Evolutionary conservation across 2,797 vertebrate species (phyloP).

Genomic region (Morelia viridis): DNA sequence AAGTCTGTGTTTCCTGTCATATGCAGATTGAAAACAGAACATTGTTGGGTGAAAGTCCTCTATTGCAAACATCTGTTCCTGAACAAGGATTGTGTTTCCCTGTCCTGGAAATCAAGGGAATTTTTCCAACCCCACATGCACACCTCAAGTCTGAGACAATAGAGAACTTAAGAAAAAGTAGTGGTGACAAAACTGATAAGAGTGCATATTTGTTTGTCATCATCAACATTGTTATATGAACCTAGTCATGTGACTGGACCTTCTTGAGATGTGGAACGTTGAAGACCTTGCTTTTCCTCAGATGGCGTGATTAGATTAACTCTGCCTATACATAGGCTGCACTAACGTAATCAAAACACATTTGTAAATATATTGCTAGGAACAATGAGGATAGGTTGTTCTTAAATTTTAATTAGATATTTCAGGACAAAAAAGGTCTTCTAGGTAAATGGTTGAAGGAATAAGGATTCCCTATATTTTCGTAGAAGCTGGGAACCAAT

Average conservation of each 20-base stretch:
- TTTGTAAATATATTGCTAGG: not conserved
- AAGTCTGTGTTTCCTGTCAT: slow-evolving; percentile 75
- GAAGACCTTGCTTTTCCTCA: not conserved
- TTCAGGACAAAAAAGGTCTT: not conserved
- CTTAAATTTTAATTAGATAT: not conserved
- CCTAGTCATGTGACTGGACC: not conserved
- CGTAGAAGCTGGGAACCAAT: not conserved
- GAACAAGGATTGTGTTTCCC: slow-evolving; percentile 75
- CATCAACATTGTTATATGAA: not conserved
- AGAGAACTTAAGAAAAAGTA: slow-evolving; percentile 66
- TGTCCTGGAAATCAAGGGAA: slow-evolving; percentile 76
- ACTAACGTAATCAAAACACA: not conserved
- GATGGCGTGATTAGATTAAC: not conserved
- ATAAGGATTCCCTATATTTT: not conserved
- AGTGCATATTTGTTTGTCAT: not conserved
- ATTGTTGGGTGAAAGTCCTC: slow-evolving; percentile 71
- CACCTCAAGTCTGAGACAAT: slow-evolving; percentile 72
- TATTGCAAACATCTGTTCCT: slow-evolving; percentile 82
- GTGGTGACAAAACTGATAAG: slow-evolving; percentile 23
- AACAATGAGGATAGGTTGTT: not conserved
- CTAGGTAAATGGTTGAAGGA: not conserved
- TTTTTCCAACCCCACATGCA: slow-evolving; percentile 69
- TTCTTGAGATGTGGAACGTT: not conserved
- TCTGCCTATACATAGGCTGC: not conserved
- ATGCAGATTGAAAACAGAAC: slow-evolving; percentile 79